Percentiles rank a stretch among this genome's conserved stretches.
phyloP scores from a whole-genome alignment of 2,888 invertebrate species.

The Andrena fulva region DNA sequence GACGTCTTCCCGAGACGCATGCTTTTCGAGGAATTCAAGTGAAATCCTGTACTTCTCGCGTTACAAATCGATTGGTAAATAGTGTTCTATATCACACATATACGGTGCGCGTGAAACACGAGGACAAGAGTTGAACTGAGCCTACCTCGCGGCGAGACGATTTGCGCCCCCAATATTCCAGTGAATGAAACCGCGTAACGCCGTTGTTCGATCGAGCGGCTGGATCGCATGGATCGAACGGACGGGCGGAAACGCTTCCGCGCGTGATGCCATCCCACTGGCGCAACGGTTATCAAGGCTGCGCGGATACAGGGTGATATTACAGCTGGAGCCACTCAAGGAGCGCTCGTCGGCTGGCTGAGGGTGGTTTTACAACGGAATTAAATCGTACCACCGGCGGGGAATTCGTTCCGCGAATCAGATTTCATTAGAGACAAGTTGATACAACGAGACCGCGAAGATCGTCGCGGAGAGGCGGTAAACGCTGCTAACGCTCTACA shows the following conservation, averaged over 20 bases:
- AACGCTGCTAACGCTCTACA: conserved; percentile 38
- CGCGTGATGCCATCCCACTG: background rate
- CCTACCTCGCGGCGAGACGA: background rate
- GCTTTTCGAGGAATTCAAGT: no score
- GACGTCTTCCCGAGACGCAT: no score
- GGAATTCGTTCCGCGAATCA: conserved; percentile 57
- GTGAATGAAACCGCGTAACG: background rate
- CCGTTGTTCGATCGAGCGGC: background rate
- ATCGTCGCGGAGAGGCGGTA: conserved; percentile 54
- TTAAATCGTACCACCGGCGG: conserved; percentile 41
- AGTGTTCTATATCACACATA: no score
- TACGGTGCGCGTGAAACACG: background rate
- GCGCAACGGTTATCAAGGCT: conserved; percentile 5
- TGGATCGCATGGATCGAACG: background rate
- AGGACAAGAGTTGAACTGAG: background rate
- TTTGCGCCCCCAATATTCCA: background rate
- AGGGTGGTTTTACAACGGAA: conserved; percentile 27
- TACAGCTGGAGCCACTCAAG: background rate
- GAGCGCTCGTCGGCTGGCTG: conserved; percentile 11
- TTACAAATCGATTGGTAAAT: no score
- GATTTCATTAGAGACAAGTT: conserved; percentile 64
- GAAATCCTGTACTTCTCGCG: no score
- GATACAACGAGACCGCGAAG: conserved; percentile 56
- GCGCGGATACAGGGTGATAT: conserved; percentile 4
- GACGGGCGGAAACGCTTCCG: background rate